Conservation (phyloP, 1,140 invertebrate genomes). For the Ceratina calcarata region DNA sequence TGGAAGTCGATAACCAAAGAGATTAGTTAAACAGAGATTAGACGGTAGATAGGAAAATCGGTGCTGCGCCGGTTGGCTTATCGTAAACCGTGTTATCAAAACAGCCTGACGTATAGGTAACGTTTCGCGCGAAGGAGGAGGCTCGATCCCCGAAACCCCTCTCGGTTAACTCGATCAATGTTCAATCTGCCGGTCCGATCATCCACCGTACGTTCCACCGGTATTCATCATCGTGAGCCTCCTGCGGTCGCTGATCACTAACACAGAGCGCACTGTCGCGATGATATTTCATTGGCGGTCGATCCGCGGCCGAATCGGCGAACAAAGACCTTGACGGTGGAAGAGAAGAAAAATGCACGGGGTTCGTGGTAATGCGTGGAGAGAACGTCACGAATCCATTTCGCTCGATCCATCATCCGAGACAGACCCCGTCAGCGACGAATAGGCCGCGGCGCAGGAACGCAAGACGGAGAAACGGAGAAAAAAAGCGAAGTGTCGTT, state of each 20-base stretch:
- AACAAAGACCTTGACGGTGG: slow-evolving; percentile 41
- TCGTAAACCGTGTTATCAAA: slow-evolving; percentile 38
- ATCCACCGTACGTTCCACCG: neutral
- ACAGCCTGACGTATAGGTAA: slow-evolving; percentile 23
- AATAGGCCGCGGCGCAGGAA: slow-evolving; percentile 1
- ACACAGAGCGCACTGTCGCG: too few species aligned
- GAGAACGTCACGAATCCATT: slow-evolving; percentile 66
- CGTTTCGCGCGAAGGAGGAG: neutral
- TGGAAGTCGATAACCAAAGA: slow-evolving; percentile 39
- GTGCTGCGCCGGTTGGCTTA: slow-evolving; percentile 27
- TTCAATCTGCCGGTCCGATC: slow-evolving; percentile 36
- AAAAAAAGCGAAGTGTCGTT: neutral
- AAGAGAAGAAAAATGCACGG: slow-evolving; percentile 43
- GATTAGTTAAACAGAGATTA: slow-evolving; percentile 49
- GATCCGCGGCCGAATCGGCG: slow-evolving; percentile 14
- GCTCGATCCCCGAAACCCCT: slow-evolving; percentile 1
- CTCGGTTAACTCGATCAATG: slow-evolving; percentile 40
- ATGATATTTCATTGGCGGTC: slow-evolving; percentile 28
- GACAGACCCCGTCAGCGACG: slow-evolving; percentile 51
- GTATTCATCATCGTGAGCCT: slow-evolving; percentile 8
- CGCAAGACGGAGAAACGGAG: neutral
- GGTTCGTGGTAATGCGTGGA: slow-evolving; percentile 42
- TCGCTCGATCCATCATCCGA: slow-evolving; percentile 63
- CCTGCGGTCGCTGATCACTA: slow-evolving; percentile 8
- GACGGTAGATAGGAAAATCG: slow-evolving; percentile 43